Evolutionary conservation across 2,888 invertebrate genomes (phyloP), one percentile per base, ranked within the genome.

Genomic region (Cynaeus angustus): DNA sequence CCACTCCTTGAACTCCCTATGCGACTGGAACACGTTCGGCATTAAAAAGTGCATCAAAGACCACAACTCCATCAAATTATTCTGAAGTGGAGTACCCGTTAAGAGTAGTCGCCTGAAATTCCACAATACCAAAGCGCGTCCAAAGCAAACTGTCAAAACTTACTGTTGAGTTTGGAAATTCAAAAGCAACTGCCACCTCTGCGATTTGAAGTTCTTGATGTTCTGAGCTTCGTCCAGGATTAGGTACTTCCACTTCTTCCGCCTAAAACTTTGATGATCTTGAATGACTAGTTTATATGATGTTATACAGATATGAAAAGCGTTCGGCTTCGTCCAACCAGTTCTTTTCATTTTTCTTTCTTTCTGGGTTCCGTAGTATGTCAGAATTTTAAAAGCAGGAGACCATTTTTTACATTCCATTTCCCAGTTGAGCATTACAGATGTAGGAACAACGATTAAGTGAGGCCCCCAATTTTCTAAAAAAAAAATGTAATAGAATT

Each of bases 351-450:
- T 86, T 85, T 95, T 96, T 66, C 99, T 88, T 85, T 99, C 99
- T 84, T 98, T 98, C 79, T 96, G 96, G 28, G 93, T 92, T 48
- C 99, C 99, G 83, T 98, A 99, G 85, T 99, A 99, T 0, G 99
- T 99, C 75, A 99, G 89, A 81, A 99, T 96, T 89, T 99, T 99
- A 85, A 99, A 97, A 58, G 96, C 97, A 0, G 99, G 99, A 85
- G 98, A 99, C 99, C 99, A 99, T 86, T 99, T 99, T 86, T 99
- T 99, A 83, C 98, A 95, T 86, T 99, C 99, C 96, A 99, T 97
- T 88, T 99, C 99, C 99, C 99, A 99, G 87, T 99, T 99, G 72
- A 99, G 89, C 94, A 99, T 98, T 56, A 99, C 99, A 75, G 98
- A 98, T 10, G 99, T 99, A 69, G 99, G 99, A 75, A 99, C 99